phyloP scores from a whole-genome alignment of 2,888 invertebrate species.

The Cynaeus angustus region DNA sequence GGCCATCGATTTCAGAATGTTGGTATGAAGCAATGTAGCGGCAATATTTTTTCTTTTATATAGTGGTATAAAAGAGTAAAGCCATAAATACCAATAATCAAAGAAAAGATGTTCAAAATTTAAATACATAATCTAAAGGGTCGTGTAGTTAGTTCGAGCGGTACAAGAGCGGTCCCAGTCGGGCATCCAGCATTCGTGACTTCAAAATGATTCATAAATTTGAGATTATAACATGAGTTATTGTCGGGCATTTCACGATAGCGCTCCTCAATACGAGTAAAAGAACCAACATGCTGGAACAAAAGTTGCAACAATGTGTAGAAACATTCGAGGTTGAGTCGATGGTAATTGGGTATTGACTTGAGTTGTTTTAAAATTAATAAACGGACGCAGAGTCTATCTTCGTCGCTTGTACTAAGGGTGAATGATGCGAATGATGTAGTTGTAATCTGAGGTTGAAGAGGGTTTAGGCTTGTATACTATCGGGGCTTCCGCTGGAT shows the following conservation, averaged over 20 bases:
- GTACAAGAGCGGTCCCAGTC: constrained; percentile 55
- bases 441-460: constrained; percentile 55
- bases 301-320: constrained; percentile 46
- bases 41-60: constrained; percentile 42
- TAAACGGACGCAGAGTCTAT: constrained; percentile 29
- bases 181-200: constrained; percentile 62
- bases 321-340: constrained; percentile 12
- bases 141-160: constrained; percentile 58
- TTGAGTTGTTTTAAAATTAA: constrained; percentile 21
- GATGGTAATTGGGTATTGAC: constrained; percentile 13
- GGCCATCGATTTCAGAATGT: constrained; percentile 46
- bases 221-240: constrained; percentile 64
- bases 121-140: constrained; percentile 63
- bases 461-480: constrained; percentile 57
- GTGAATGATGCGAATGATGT: constrained; percentile 48
- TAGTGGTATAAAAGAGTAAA: constrained; percentile 50
- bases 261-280: constrained; percentile 49
- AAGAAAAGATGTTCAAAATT: constrained; percentile 61
- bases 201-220: constrained; percentile 65
- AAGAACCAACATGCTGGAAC: constrained; percentile 45
- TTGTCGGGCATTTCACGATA: constrained; percentile 57
- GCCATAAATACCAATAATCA: constrained; percentile 60
- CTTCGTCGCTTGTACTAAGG: constrained; percentile 27
- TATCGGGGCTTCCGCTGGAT: constrained; percentile 57
- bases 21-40: constrained; percentile 41